Base-by-base conservation (phyloP, 2,888 invertebrate species). In the Latrodectus hesperus region DNA sequence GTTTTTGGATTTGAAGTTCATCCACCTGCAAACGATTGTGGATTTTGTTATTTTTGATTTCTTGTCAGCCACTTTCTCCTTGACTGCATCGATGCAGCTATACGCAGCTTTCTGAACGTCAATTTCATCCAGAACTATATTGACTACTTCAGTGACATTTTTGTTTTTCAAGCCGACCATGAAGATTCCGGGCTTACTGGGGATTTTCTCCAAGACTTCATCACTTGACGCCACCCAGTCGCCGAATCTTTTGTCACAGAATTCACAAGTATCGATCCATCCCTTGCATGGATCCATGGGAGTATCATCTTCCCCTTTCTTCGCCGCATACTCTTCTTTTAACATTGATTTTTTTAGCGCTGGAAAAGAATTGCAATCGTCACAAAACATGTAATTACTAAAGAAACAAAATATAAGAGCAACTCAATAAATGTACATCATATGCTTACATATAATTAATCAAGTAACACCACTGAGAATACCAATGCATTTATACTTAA, bases 1-100 rank as follows among this genome's bases (percentile, higher is more conserved):
- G 1, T 67, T n/a, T 52, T 17, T 16, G n/a, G 70, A 12, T 10
- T 72, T 87, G 17, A 76, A 77, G 10, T 26, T 72, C 76, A 87
- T 72, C 86, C 86, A 87, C 49, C 86, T 71, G 14, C 75, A 75
- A 1, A 77, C 17, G 10, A 87, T 67, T 12, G 17, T 22, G 4
- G 86, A 87, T 67, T 87, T 87, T 9, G 81, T 76, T 12, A 49
- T 72, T 60, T 87, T 87, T 9, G 76, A 81, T 26, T 87, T 87
- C 51, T 82, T 87, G 70, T 82, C 75, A 5, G 86, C 68, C 4
- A 81, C 72, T 9, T 22, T 14, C 9, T 73, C 81, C 12, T 81
- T 87, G 12, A 67, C 53, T 0, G 49, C 53, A 22, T 77, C 77
- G 0, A 87, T 72, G n/a, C 53, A 38, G 10, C n/a, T 12, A 49